Evolutionary conservation across 2,888 invertebrate genomes (phyloP).

Genomic region (Meloe dianella): DNA sequence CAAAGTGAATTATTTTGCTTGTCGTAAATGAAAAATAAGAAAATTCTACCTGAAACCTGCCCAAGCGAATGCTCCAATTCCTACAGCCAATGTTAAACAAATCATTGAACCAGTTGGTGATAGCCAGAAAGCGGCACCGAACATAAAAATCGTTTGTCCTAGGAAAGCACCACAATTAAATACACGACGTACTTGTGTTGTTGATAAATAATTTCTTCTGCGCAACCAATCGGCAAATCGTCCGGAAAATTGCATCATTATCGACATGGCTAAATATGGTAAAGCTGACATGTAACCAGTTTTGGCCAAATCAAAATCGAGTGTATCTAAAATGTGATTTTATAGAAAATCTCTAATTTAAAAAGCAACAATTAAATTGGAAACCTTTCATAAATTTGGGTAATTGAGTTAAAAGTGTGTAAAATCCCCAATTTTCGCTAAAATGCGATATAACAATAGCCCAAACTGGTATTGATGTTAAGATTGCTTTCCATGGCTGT

Average conservation of each 20-base stretch:
- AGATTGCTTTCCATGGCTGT: slow-evolving; percentile 80
- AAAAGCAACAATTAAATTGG: slow-evolving; percentile 4
- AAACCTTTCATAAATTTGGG: slow-evolving; percentile 84
- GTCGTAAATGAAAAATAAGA: slow-evolving; percentile 12
- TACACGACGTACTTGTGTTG: slow-evolving; percentile 72
- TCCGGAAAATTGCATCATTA: slow-evolving; percentile 80
- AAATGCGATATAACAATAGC: slow-evolving; percentile 84
- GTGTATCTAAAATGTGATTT: slow-evolving; percentile 66
- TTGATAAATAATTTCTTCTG: slow-evolving; percentile 67
- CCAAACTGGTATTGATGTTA: slow-evolving; percentile 80
- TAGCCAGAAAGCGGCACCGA: slow-evolving; percentile 77
- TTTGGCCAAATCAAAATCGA: slow-evolving; percentile 74
- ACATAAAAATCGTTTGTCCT: slow-evolving; percentile 84
- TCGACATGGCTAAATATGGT: slow-evolving; percentile 88
- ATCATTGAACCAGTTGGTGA: slow-evolving; percentile 72
- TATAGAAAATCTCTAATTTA: neutral
- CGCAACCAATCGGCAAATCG: slow-evolving; percentile 82
- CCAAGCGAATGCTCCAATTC: slow-evolving; percentile 92
- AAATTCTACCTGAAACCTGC: slow-evolving; percentile 79
- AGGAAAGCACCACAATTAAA: slow-evolving; percentile 79
- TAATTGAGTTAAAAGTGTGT: slow-evolving; percentile 81
- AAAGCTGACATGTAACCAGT: slow-evolving; percentile 85
- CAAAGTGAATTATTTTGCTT: slow-evolving; percentile 12
- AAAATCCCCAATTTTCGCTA: slow-evolving; percentile 91
- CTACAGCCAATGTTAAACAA: slow-evolving; percentile 87